phyloP scores from a whole-genome alignment of 2,888 invertebrate genomes.

The Chydorus sphaericus region DNA sequence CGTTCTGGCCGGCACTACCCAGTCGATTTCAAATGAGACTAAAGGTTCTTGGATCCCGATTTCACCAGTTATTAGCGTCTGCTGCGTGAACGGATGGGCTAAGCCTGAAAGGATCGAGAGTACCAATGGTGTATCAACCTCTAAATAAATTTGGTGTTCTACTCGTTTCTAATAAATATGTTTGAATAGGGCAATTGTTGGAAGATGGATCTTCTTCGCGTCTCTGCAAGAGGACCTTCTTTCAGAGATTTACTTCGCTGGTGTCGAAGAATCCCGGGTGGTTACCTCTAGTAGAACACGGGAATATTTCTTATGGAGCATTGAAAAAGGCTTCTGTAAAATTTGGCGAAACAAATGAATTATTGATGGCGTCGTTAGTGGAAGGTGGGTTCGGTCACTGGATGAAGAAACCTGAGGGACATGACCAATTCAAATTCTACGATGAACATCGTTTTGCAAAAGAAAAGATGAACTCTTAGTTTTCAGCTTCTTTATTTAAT shows the following conservation, averaged over 20 bases:
- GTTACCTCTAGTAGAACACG: neutral
- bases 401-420: constrained; percentile 84
- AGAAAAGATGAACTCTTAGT: too few species aligned
- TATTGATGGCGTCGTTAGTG: constrained; percentile 61
- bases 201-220: constrained; percentile 60
- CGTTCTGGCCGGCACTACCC: too few species aligned
- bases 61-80: constrained; percentile 78
- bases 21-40: too few species aligned
- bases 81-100: constrained; percentile 52
- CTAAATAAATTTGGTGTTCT: too few species aligned
- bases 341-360: constrained; percentile 49
- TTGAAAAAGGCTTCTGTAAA: constrained; percentile 6
- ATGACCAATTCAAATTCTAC: too few species aligned
- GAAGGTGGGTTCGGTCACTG: constrained; percentile 71
- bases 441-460: too few species aligned
- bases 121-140: too few species aligned
- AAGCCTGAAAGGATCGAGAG: constrained; percentile 71
- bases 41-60: too few species aligned
- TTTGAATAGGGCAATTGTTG: too few species aligned
- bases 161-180: too few species aligned
- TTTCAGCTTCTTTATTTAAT: too few species aligned
- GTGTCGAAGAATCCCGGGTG: neutral
- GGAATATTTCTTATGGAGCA: neutral
- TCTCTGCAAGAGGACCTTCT: constrained; percentile 60
- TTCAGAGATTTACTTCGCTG: constrained; percentile 45